Evolutionary conservation across 2,888 invertebrate species (phyloP).

Genomic region (Pseudococcus viburni): DNA sequence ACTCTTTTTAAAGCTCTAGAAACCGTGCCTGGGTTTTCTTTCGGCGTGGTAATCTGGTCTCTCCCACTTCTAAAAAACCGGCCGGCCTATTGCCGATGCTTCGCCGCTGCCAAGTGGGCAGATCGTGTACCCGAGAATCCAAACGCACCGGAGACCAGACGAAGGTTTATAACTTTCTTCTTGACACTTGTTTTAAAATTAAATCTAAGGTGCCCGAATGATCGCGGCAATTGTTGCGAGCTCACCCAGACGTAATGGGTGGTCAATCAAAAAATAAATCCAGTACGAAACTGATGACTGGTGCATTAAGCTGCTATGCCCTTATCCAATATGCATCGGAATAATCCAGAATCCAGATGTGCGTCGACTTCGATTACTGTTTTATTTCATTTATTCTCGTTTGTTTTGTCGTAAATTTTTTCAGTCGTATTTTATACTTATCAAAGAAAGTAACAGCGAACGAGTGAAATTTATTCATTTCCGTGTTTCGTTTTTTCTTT

Average conservation of each 20-base stretch:
- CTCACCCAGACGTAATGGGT: background rate
- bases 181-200: conserved; percentile 64
- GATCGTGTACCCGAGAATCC: conserved; percentile 4
- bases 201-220: conserved; percentile 41
- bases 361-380: background rate
- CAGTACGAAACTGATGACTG: too few relatives aligned
- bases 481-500: background rate
- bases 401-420: background rate
- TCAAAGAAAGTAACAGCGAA: background rate
- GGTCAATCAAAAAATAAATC: background rate
- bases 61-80: conserved; percentile 66
- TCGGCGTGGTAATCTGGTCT: conserved; percentile 51
- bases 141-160: conserved; percentile 40
- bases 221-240: background rate
- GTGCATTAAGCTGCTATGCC: background rate
- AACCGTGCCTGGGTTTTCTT: conserved; percentile 52
- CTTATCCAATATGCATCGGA: background rate
- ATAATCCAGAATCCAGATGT: background rate
- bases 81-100: conserved; percentile 35
- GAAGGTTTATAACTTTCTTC: conserved; percentile 65
- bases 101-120: conserved; percentile 60
- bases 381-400: background rate
- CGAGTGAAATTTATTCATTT: background rate
- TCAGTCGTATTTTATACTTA: background rate
- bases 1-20: conserved; percentile 63